A percentile compares a stretch with the other conserved stretches of the same genome.
phyloP scores from a whole-genome alignment of 1,140 invertebrate genomes.

The Epicauta chinensis region DNA sequence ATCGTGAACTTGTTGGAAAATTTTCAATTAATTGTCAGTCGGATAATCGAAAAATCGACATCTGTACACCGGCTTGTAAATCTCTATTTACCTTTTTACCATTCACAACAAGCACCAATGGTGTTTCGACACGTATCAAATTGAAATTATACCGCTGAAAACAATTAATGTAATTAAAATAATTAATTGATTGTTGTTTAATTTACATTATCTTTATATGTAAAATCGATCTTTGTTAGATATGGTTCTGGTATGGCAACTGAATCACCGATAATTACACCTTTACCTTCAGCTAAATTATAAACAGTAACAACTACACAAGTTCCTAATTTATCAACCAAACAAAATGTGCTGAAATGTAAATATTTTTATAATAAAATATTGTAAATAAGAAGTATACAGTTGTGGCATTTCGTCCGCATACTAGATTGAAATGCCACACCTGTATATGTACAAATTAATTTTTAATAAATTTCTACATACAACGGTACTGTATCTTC shows the following conservation, averaged over 20 bases:
- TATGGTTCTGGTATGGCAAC: constrained; percentile 75
- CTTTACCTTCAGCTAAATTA: constrained; percentile 73
- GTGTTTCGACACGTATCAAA: constrained; percentile 69
- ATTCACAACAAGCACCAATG: constrained; percentile 67
- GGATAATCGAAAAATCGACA: constrained; percentile 40
- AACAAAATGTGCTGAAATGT: constrained; percentile 68
- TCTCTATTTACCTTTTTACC: constrained; percentile 62
- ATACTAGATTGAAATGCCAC: too few species aligned
- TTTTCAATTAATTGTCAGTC: constrained; percentile 26
- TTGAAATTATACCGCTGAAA: constrained; percentile 65
- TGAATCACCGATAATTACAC: constrained; percentile 77
- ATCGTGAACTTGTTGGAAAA: not conserved
- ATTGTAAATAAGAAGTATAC: not conserved
- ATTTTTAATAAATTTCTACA: constrained; percentile 47
- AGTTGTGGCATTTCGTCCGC: too few species aligned
- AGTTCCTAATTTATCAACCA: constrained; percentile 64
- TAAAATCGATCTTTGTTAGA: constrained; percentile 56
- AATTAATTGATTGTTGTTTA: not conserved
- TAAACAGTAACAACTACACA: constrained; percentile 74
- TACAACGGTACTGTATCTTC: constrained; percentile 73
- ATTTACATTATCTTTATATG: constrained; percentile 54
- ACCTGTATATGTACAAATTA: too few species aligned
- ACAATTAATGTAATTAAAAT: not conserved
- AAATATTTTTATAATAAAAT: not conserved
- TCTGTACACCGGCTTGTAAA: constrained; percentile 56